Conservation (phyloP, 1,140 invertebrate species). For the Orchesella cincta region DNA sequence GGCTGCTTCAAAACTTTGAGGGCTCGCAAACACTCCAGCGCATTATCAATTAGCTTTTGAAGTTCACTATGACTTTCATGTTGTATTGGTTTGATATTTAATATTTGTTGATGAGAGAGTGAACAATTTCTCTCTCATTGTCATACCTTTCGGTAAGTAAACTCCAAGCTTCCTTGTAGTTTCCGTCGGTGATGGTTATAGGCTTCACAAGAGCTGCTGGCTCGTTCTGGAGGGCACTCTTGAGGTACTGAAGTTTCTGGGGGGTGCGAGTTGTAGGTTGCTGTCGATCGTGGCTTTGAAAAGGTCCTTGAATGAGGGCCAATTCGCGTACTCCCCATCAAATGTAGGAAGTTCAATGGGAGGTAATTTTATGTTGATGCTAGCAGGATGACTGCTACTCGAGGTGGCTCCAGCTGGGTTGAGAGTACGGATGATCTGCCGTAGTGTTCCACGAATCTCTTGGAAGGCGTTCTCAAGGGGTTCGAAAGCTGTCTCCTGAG, state of each 20-base stretch:
- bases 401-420: not conserved
- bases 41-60: not conserved
- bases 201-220: not conserved
- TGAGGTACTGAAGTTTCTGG: conserved; percentile 35
- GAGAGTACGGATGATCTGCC: too few relatives aligned
- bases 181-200: conserved; percentile 1
- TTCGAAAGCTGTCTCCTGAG: not conserved
- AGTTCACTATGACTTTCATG: not conserved
- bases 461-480: not conserved
- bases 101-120: not conserved
- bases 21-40: not conserved
- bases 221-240: conserved; percentile 23
- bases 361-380: not conserved
- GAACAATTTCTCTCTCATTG: conserved; percentile 27
- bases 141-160: conserved; percentile 19
- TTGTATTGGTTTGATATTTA: not conserved
- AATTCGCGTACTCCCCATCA: conserved; percentile 25
- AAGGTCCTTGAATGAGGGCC: conserved; percentile 39
- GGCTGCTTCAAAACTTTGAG: not conserved
- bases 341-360: conserved; percentile 35
- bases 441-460: not conserved
- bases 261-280: not conserved
- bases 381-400: not conserved
- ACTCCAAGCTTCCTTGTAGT: conserved; percentile 31
- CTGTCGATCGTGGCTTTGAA: conserved; percentile 30